phyloP scores from a whole-genome alignment of 2,113 vertebrate genomes.

The Ariopsis seemanni region DNA sequence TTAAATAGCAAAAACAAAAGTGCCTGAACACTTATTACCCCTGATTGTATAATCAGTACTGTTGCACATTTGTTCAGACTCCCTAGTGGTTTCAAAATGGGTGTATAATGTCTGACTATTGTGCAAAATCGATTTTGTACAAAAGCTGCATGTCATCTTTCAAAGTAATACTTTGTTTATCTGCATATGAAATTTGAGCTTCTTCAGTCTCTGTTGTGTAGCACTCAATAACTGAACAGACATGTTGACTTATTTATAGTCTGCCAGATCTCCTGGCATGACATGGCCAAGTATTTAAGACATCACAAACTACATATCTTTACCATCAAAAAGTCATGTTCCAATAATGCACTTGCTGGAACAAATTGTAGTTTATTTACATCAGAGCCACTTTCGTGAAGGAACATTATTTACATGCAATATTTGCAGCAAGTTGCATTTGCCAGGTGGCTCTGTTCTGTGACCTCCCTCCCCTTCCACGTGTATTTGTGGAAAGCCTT shows the following conservation, averaged over 20 bases:
- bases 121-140: neutral
- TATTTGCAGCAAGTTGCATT: no score
- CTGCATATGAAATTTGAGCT: neutral
- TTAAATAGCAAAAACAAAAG: neutral
- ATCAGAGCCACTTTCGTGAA: no score
- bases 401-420: no score
- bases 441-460: no score
- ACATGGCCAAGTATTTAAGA: neutral
- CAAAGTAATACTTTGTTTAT: neutral
- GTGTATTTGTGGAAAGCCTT: no score
- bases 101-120: neutral
- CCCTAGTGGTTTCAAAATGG: neutral
- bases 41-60: neutral
- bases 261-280: neutral
- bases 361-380: neutral
- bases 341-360: neutral
- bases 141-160: neutral
- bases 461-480: no score
- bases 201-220: neutral
- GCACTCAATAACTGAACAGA: neutral
- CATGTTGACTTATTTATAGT: neutral
- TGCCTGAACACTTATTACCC: neutral
- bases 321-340: neutral
- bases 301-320: neutral
- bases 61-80: neutral